Percentiles rank a stretch among this genome's conserved stretches.
phyloP scores from a whole-genome alignment of 2,113 vertebrate species.

The Macrotus californicus region DNA sequence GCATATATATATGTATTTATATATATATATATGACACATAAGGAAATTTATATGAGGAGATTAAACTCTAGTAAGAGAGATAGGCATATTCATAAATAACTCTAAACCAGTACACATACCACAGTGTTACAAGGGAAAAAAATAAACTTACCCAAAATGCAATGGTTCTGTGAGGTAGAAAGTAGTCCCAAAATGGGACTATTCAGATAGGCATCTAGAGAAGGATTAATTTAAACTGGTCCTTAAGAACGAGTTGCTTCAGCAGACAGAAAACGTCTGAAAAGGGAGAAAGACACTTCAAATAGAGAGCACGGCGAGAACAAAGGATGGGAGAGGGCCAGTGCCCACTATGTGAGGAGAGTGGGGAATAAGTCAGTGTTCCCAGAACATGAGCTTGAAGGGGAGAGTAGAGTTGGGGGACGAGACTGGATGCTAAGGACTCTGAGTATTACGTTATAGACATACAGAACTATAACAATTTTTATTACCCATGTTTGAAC shows the following conservation, averaged over 20 bases:
- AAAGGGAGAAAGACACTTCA: neutral
- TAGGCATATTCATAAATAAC: neutral
- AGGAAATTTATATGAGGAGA: neutral
- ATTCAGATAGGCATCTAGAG: neutral
- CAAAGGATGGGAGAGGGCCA: neutral
- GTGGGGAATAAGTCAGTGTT: neutral
- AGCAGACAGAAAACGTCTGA: neutral
- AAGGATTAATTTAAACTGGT: neutral
- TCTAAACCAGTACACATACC: neutral
- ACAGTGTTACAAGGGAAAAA: neutral
- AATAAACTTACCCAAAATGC: neutral
- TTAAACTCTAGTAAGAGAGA: neutral
- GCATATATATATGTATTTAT: neutral
- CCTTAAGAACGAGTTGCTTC: neutral
- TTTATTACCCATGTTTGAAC: neutral
- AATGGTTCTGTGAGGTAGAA: neutral
- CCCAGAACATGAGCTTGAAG: neutral
- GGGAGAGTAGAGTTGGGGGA: accelerated
- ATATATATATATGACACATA: neutral
- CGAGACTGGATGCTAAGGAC: neutral
- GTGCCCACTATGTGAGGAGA: neutral
- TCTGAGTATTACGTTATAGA: neutral
- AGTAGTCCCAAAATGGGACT: neutral
- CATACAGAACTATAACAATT: neutral
- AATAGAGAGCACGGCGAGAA: neutral